Base-by-base conservation (phyloP, 2,888 invertebrate species). In the Platerodrilus igneus region DNA sequence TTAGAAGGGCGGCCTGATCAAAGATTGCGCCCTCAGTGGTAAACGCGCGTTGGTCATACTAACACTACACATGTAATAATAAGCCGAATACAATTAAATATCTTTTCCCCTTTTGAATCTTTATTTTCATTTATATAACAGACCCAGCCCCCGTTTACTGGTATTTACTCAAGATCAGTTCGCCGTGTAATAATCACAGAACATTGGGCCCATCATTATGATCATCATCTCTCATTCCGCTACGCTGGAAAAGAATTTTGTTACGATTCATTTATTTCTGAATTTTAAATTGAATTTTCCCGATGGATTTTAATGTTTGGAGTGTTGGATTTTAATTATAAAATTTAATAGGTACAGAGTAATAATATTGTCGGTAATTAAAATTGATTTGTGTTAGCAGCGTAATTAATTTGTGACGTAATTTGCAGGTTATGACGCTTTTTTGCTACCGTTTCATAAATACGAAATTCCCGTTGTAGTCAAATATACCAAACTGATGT, bases 261-360 rank as follows among this genome's bases (percentile, higher is more conserved):
- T 53, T 57, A 58, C 63, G 63, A 62, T 63, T 64, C 64, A 63
- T 64, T 64, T 62, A 61, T 55, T 48, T 47, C 29, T 35, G 48
- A 37, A 41, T 51, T 51, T 47, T 39, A 48, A 62, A 63, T 63
- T 63, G 62, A 63, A 62, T 62, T 59, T 60, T 53, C 58, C 47
- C n/a, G n/a, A n/a, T n/a, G n/a, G 58, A 58, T 59, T 63, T 63
- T 62, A 42, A 42, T 42, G 42, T 42, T 37, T 29, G 18, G 16
- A 30, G 29, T 34, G 32, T 45, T 43, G 44, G 36, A 41, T 48
- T 41, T 47, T 41, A 41, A 37, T 37, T 31, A 39, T 39, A 37
- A 42, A 37, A 39, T 38, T 42, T 42, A 35, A 42, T 42, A 39
- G 39, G 31, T 38, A n/a, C n/a, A n/a, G n/a, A n/a, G n/a, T n/a